These are phyloP conservation scores for Elegia similella DNA, from an alignment of 2,888 invertebrate species.

Conservation along the genomic window DNA sequence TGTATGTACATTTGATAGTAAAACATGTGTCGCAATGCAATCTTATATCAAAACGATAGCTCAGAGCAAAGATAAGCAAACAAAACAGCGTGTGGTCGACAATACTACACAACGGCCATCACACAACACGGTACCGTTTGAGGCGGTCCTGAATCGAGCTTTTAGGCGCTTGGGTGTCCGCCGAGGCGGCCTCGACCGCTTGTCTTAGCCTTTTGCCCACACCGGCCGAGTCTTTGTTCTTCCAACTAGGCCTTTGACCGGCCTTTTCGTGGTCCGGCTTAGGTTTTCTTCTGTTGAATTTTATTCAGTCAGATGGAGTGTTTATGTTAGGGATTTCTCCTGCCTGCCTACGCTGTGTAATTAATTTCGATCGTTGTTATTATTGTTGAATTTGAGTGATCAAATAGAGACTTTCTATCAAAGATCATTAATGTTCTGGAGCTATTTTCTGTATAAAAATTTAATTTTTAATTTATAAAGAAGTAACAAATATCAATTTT, in stretches of 20 bases:
- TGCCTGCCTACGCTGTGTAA: not conserved
- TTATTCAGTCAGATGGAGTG: conserved; percentile 27
- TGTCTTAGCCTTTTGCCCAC: conserved; percentile 61
- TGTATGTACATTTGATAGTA: too few species aligned
- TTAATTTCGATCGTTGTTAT: not conserved
- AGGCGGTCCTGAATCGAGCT: conserved; percentile 63
- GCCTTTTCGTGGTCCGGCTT: conserved; percentile 53
- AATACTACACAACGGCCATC: conserved; percentile 8
- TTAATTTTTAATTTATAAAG: too few species aligned
- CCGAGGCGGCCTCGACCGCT: conserved; percentile 61
- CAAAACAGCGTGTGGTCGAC: not conserved
- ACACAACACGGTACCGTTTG: conserved; percentile 59
- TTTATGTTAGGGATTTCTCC: not conserved
- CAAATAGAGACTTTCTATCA: too few species aligned
- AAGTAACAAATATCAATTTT: too few species aligned
- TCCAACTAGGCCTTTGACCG: conserved; percentile 49
- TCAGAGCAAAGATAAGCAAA: not conserved
- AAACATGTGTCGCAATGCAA: too few species aligned
- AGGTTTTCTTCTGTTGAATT: conserved; percentile 73
- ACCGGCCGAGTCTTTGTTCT: conserved; percentile 56
- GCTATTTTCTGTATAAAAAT: too few species aligned
- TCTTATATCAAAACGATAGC: not conserved
- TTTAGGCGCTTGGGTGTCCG: conserved; percentile 43
- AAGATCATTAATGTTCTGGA: too few species aligned
- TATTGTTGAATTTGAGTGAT: too few species aligned